phyloP scores from a whole-genome alignment of 2,888 invertebrate species.

The Epicampocera succincta region DNA sequence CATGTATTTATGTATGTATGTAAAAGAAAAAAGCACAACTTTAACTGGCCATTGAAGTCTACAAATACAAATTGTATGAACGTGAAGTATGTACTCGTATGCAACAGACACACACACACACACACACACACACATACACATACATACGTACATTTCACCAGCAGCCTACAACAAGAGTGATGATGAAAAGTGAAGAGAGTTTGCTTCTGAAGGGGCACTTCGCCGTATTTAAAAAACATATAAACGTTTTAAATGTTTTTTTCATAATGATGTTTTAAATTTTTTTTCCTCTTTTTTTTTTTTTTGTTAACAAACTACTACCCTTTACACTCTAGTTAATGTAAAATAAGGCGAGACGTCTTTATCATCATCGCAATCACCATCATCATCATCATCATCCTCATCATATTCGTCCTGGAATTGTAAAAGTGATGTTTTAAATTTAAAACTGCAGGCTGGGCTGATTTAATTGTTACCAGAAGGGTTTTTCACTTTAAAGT shows the following conservation, averaged over 20 bases:
- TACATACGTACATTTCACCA: background rate
- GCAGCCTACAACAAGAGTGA: background rate
- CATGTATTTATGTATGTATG: slow-evolving; percentile 9
- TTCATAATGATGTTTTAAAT: slow-evolving; percentile 6
- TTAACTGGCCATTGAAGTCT: slow-evolving; percentile 65
- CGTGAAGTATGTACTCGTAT: slow-evolving; percentile 36
- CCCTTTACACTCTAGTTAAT: slow-evolving; percentile 70
- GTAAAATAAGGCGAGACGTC: slow-evolving; percentile 66
- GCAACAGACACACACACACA: slow-evolving; percentile 11
- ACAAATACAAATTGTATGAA: slow-evolving; percentile 39
- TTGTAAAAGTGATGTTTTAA: slow-evolving; percentile 50
- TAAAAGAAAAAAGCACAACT: slow-evolving; percentile 61
- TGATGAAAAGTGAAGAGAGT: slow-evolving; percentile 34
- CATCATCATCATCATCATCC: slow-evolving; percentile 33
- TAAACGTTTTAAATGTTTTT: slow-evolving; percentile 50
- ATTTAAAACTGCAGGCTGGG: slow-evolving; percentile 44
- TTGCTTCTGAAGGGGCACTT: slow-evolving; percentile 36
- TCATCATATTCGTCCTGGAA: slow-evolving; percentile 1
- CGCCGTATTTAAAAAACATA: slow-evolving; percentile 26
- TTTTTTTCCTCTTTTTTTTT: slow-evolving; percentile 3
- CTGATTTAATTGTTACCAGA: slow-evolving; percentile 57
- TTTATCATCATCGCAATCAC: slow-evolving; percentile 51
- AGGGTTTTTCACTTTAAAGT: slow-evolving; percentile 48
- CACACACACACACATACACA: background rate
- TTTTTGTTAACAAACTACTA: slow-evolving; percentile 43